Conservation (phyloP, 2,113 vertebrate genomes). For the Albula goreensis region DNA sequence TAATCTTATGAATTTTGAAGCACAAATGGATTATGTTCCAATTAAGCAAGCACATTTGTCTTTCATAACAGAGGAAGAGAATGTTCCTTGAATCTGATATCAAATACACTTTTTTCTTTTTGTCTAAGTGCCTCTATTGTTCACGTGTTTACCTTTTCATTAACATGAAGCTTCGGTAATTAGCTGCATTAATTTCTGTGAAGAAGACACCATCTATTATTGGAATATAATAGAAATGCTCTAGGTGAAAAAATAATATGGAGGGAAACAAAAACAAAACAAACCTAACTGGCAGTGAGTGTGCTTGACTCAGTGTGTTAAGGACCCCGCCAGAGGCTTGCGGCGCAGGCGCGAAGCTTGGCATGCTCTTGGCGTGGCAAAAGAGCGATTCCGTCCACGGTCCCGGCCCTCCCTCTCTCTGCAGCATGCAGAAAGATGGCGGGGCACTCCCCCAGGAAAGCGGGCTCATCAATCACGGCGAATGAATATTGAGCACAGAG, state of each 20-base stretch:
- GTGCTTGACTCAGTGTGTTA: conserved; percentile 67
- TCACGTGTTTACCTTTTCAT: conserved; percentile 44
- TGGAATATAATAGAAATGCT: conserved; percentile 36
- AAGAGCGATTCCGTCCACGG: not conserved
- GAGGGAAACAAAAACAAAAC: conserved; percentile 26
- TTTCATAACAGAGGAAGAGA: not conserved
- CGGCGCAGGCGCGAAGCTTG: conserved; percentile 61
- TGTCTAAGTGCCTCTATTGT: conserved; percentile 27
- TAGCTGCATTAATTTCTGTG: conserved; percentile 39
- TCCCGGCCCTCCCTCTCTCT: not conserved
- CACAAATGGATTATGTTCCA: not conserved
- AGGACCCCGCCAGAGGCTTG: conserved; percentile 60
- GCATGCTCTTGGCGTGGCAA: conserved; percentile 46
- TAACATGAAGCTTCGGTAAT: conserved; percentile 44
- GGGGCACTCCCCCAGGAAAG: not conserved
- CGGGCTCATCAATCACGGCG: not conserved
- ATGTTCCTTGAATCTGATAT: conserved; percentile 28
- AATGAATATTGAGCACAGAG: not conserved
- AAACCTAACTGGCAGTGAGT: conserved; percentile 64
- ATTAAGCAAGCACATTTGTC: not conserved
- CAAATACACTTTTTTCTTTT: conserved; percentile 27
- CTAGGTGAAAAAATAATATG: not conserved
- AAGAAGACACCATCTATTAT: conserved; percentile 23
- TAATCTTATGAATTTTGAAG: not conserved
- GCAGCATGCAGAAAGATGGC: not conserved